phyloP scores from a whole-genome alignment of 2,888 invertebrate species.

The Volucella bombylans region DNA sequence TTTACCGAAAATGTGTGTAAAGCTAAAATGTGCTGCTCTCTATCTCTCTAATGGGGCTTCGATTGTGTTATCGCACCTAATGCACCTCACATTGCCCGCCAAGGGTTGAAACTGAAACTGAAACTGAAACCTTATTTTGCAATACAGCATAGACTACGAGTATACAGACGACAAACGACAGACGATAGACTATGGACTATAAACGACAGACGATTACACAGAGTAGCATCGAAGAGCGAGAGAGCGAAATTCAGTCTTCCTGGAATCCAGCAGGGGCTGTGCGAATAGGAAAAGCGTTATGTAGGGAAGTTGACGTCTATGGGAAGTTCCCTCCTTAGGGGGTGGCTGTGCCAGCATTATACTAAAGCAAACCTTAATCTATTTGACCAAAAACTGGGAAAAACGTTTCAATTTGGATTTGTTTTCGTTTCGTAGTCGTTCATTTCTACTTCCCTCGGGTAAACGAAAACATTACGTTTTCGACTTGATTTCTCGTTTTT shows the following conservation, averaged over 20 bases:
- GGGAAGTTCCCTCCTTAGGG: conserved; percentile 62
- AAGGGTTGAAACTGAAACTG: conserved; percentile 66
- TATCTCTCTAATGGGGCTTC: conserved; percentile 52
- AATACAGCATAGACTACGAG: too few relatives aligned
- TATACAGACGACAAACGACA: too few relatives aligned
- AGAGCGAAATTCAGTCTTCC: conserved; percentile 58
- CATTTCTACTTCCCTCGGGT: conserved; percentile 65
- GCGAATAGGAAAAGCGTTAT: conserved; percentile 71
- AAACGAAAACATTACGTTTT: conserved; percentile 54
- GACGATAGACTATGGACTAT: too few relatives aligned
- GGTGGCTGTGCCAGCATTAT: conserved; percentile 44
- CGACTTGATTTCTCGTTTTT: conserved; percentile 26
- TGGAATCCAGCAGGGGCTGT: conserved; percentile 51
- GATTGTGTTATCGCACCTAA: conserved; percentile 67
- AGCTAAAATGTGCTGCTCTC: conserved; percentile 51
- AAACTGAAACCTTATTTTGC: neutral
- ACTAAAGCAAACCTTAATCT: conserved; percentile 68
- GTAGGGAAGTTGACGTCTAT: conserved; percentile 58
- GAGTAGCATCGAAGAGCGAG: conserved; percentile 62
- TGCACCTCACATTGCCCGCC: conserved; percentile 52
- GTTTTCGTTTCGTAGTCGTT: conserved; percentile 68
- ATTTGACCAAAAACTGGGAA: conserved; percentile 67
- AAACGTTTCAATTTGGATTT: conserved; percentile 73
- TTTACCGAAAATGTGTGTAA: conserved; percentile 57
- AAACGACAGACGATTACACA: conserved; percentile 5